Conservation (phyloP, 2,113 vertebrate species). For the Eurypyga helias region DNA sequence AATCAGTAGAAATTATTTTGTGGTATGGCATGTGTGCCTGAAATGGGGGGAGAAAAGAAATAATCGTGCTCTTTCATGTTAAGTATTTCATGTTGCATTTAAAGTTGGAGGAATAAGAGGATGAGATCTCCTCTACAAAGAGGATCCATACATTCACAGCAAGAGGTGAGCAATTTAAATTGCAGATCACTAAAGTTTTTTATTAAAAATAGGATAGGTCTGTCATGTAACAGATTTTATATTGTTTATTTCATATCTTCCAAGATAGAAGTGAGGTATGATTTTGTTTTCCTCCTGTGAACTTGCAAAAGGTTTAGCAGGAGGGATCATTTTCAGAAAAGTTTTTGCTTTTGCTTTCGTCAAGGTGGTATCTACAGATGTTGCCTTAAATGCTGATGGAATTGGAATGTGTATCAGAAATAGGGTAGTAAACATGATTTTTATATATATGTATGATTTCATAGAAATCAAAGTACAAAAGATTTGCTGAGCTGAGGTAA, state of each 20-base stretch:
- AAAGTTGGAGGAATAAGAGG: not conserved
- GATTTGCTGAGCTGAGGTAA: not conserved
- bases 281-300: not conserved
- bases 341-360: not conserved
- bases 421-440: not conserved
- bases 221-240: not conserved
- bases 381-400: not conserved
- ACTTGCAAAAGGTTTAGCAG: not conserved
- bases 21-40: not conserved
- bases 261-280: not conserved
- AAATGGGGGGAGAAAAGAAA: not conserved
- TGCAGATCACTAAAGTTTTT: not conserved
- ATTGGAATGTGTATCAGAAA: not conserved
- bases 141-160: not conserved
- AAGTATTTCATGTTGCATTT: not conserved
- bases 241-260: not conserved
- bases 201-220: not conserved
- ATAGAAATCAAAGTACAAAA: not conserved
- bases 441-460: not conserved
- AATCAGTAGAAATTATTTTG: not conserved
- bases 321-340: not conserved
- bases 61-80: not conserved
- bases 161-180: not conserved
- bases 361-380: not conserved
- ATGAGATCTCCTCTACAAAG: not conserved